phyloP scores from a whole-genome alignment of 2,888 invertebrate genomes.

The Coenonympha glycerion region DNA sequence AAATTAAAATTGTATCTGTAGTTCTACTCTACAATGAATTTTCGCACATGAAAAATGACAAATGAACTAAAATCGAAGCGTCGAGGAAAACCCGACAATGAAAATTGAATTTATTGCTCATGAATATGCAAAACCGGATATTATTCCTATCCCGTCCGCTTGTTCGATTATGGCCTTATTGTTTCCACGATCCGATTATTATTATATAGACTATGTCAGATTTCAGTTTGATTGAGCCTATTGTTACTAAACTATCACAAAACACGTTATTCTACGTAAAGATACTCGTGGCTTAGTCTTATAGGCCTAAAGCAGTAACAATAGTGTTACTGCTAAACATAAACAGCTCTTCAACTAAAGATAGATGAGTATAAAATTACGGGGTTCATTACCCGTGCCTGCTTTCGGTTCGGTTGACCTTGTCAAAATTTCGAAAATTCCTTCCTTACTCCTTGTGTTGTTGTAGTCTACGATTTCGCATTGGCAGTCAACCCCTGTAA shows the following conservation, averaged over 20 bases:
- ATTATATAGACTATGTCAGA: slow-evolving; percentile 28
- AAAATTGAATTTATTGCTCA: slow-evolving; percentile 64
- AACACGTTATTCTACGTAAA: not conserved
- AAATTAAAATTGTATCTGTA: slow-evolving; percentile 3
- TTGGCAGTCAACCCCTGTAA: too few species aligned
- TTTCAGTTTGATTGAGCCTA: slow-evolving; percentile 27
- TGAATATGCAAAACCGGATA: slow-evolving; percentile 67
- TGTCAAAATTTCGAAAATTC: too few species aligned
- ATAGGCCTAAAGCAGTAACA: too few species aligned
- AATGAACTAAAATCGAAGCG: slow-evolving; percentile 66
- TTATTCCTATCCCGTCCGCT: slow-evolving; percentile 44
- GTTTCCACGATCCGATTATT: slow-evolving; percentile 48
- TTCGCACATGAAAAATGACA: slow-evolving; percentile 58
- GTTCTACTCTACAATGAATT: not conserved
- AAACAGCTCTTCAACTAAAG: too few species aligned
- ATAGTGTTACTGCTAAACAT: too few species aligned
- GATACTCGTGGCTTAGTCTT: not conserved
- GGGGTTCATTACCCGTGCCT: too few species aligned
- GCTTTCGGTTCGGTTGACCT: too few species aligned
- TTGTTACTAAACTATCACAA: slow-evolving; percentile 17
- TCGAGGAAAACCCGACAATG: slow-evolving; percentile 52
- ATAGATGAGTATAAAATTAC: too few species aligned
- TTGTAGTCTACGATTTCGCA: too few species aligned
- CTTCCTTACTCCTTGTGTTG: too few species aligned
- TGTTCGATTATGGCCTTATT: slow-evolving; percentile 39